Base-by-base conservation (phyloP, 2,797 vertebrate species). In the Tangara arthus region DNA sequence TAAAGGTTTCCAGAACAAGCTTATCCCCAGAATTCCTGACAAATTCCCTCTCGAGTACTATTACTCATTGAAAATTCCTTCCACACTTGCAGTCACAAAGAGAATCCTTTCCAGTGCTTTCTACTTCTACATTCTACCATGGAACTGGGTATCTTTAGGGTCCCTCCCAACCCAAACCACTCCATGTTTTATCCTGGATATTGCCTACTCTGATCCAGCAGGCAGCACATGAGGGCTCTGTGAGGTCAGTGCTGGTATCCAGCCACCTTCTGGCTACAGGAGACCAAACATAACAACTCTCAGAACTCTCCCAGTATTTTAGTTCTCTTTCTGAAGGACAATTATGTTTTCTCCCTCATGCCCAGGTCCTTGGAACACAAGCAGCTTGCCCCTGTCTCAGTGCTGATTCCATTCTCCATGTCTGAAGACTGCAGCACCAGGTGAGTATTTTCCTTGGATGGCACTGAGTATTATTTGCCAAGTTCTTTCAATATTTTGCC, bases 1-100 rank as follows among this genome's bases (percentile, higher is more conserved):
- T 52, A 59, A 87, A 70, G 76, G 79, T 73, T 60, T 93, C 76
- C 59, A 63, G 85, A 81, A 81, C 56, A 79, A 94, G 70, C 59
- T 81, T 83, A 92, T 41, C 68, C 60, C n/a, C 79, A 52, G 53
- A 91, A 94, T 82, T 94, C 89, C 89, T 89, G 60, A 85, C 91
- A 92, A 91, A 94, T 32, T 85, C 84, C 46, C 61, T 94, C 90
- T 88, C 0, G 0, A 91, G 53, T 41, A 88, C 47, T 34, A 80
- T 60, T 72, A 79, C 57, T 92, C 72, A 69, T 6, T 92, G 81
- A 55, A 90, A 94, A 90, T 88, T 93, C 90, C 86, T 94, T 81
- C 79, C 79, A 86, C 66, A 28, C 78, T 87, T 46, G 30, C 12
- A 93, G 73, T 34, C 87, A 93, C 91, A 77, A 79, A 66, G 37